These are phyloP conservation scores for Hirundichthys speculiger DNA, from an alignment of 2,113 vertebrate genomes.

Conservation along the genomic window DNA sequence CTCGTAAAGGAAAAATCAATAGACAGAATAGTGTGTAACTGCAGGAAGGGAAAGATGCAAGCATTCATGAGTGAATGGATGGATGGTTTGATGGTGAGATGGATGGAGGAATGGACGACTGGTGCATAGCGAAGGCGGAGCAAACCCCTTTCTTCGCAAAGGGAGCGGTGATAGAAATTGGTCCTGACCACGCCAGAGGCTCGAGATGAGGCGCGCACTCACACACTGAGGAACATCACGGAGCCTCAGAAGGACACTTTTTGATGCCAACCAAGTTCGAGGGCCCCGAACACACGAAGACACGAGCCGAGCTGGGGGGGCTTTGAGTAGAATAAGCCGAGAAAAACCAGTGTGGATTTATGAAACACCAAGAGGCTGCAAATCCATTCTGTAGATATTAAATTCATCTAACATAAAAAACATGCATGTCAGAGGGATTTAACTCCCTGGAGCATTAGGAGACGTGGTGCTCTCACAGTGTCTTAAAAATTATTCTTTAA, in stretches of 20 bases:
- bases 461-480: not conserved
- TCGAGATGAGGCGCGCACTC: constrained; percentile 48
- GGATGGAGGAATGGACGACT: constrained; percentile 14
- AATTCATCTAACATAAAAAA: not conserved
- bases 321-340: constrained; percentile 18
- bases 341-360: constrained; percentile 23
- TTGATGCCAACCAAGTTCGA: constrained; percentile 62
- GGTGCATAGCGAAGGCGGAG: constrained; percentile 51
- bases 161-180: constrained; percentile 65
- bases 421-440: not conserved
- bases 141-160: constrained; percentile 38
- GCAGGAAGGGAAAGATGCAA: not conserved
- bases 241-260: constrained; percentile 61
- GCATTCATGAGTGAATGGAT: not conserved
- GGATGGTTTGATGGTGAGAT: not conserved
- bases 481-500: not conserved
- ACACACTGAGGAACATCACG: constrained; percentile 52
- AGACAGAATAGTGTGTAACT: constrained; percentile 4
- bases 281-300: constrained; percentile 37
- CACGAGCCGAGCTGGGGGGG: constrained; percentile 35
- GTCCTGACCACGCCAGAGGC: constrained; percentile 71
- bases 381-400: not conserved
- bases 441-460: not conserved
- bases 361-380: constrained; percentile 3
- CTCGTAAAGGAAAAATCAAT: constrained; percentile 6